A percentile compares a stretch with the other conserved stretches of the same genome.
phyloP scores from a whole-genome alignment of 2,888 invertebrate genomes.

The Aleiodes alternator region DNA sequence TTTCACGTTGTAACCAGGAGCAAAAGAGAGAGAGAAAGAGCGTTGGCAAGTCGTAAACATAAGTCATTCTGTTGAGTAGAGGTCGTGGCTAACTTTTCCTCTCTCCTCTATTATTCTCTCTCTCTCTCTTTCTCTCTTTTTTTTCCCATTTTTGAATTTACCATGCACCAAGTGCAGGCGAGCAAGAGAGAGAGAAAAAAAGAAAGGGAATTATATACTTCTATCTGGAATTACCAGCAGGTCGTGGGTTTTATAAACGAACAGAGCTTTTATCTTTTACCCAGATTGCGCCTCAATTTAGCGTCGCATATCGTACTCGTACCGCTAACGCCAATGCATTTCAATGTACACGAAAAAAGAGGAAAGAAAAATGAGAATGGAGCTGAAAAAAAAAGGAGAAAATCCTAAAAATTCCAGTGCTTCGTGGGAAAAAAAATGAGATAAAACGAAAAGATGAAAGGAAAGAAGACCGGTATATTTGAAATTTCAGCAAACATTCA shows the following conservation, averaged over 20 bases:
- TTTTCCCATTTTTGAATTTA: neutral
- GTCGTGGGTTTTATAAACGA: conserved; percentile 60
- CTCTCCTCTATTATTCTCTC: neutral
- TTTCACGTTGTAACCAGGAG: too few relatives aligned
- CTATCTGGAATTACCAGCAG: conserved; percentile 55
- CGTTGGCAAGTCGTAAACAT: too few relatives aligned
- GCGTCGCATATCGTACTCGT: conserved; percentile 43
- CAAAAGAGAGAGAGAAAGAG: too few relatives aligned
- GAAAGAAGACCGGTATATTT: conserved; percentile 15
- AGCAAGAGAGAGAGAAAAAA: conserved; percentile 3
- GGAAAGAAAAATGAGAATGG: conserved; percentile 1
- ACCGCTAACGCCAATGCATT: conserved; percentile 24
- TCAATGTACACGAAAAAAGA: conserved; percentile 18
- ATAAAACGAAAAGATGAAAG: conserved; percentile 9
- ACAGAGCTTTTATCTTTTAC: conserved; percentile 60
- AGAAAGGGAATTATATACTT: conserved; percentile 25
- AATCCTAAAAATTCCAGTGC: conserved; percentile 6
- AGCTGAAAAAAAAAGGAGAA: neutral
- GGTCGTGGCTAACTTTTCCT: neutral
- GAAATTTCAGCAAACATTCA: conserved; percentile 8
- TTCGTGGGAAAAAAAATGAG: neutral
- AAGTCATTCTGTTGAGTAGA: too few relatives aligned
- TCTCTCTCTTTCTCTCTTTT: neutral
- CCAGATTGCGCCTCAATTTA: conserved; percentile 62
- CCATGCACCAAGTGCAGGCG: conserved; percentile 29